Percentiles rank a stretch among this genome's conserved stretches.
phyloP scores from a whole-genome alignment of 64 coral and sea anemone genomes.

The Astreopora myriophthalma region DNA sequence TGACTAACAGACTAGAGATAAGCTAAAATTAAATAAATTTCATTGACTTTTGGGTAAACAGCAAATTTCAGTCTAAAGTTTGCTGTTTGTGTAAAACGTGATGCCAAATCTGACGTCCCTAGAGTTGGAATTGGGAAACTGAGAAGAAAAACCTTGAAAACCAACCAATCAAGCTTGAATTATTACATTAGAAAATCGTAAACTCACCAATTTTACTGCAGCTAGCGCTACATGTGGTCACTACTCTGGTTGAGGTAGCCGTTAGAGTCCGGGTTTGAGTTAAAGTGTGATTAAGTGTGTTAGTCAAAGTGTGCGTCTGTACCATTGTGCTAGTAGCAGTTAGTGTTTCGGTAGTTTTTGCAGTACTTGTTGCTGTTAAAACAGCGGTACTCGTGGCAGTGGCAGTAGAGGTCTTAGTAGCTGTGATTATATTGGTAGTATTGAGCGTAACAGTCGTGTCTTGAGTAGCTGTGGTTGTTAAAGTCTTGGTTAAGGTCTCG shows the following conservation, averaged over 20 bases:
- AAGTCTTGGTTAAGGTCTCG: conserved; percentile 26
- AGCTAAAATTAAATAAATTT: too few relatives aligned
- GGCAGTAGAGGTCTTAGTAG: conserved; percentile 31
- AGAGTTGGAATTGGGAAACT: too few relatives aligned
- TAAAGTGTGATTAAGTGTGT: conserved; percentile 11
- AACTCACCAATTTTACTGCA: conserved; percentile 2
- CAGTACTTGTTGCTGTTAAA: conserved; percentile 28
- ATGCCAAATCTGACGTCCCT: too few relatives aligned
- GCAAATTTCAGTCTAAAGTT: too few relatives aligned
- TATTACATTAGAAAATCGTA: not conserved
- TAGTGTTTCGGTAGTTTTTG: not conserved
- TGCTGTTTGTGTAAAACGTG: too few relatives aligned
- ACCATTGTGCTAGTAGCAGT: conserved; percentile 9
- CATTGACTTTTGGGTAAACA: too few relatives aligned
- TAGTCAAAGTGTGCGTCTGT: conserved; percentile 30
- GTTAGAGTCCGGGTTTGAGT: conserved; percentile 26
- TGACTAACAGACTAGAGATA: too few relatives aligned
- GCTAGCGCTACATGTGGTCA: conserved; percentile 22
- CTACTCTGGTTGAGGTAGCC: conserved; percentile 37
- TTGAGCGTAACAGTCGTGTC: not conserved
- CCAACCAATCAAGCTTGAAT: too few relatives aligned
- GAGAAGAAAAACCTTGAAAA: too few relatives aligned
- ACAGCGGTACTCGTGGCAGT: conserved; percentile 7
- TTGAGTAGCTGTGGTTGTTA: conserved; percentile 19
- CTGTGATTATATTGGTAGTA: conserved; percentile 25